phyloP scores from a whole-genome alignment of 2,113 vertebrate species.

The Actenoides lindsayi region DNA sequence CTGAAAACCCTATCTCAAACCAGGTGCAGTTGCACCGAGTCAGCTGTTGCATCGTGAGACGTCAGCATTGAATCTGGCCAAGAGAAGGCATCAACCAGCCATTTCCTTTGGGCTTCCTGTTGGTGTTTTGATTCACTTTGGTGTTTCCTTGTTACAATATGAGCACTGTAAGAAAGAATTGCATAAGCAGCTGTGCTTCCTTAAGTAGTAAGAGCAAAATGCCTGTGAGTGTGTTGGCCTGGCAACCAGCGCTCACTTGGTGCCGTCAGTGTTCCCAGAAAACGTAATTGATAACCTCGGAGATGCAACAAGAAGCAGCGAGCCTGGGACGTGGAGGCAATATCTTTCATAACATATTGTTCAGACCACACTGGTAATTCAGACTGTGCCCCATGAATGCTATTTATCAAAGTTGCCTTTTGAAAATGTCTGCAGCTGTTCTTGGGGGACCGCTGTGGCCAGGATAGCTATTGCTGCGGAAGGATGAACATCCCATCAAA shows the following conservation, averaged over 20 bases:
- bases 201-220: neutral
- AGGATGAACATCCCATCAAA: neutral
- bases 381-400: rapidly evolving
- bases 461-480: neutral
- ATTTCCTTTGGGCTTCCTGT: neutral
- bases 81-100: neutral
- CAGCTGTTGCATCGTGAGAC: rapidly evolving
- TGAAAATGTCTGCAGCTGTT: neutral
- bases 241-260: neutral
- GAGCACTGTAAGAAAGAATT: neutral
- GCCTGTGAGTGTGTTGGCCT: constrained; percentile 2
- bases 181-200: neutral
- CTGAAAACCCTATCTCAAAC: rapidly evolving
- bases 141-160: neutral
- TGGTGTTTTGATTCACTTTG: neutral
- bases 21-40: neutral
- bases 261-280: neutral
- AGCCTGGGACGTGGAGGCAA: neutral
- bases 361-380: neutral
- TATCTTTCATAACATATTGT: neutral
- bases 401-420: neutral
- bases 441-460: neutral
- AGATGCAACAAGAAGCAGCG: neutral
- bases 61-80: neutral
- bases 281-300: neutral